These are phyloP conservation scores for Oikopleura dioica DNA, from an alignment of 23 tunicate species.

Conservation along the genomic window DNA sequence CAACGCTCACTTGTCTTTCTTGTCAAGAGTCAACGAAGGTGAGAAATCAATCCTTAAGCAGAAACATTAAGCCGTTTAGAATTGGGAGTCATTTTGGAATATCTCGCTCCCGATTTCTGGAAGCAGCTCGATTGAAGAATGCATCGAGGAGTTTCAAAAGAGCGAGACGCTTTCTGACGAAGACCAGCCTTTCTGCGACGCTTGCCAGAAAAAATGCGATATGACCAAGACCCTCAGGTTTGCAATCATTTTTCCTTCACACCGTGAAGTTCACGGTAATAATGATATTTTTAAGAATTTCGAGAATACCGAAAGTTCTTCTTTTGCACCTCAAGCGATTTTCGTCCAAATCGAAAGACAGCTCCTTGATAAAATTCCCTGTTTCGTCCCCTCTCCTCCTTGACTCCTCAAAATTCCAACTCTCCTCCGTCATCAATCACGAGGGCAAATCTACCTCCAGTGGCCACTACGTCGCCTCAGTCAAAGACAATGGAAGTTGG, in stretches of 20 bases:
- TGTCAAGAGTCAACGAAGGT: not conserved
- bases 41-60: no score
- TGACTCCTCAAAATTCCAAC: no score
- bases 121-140: not conserved
- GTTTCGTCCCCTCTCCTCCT: no score
- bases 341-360: not conserved
- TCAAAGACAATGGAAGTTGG: not conserved
- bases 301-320: not conserved
- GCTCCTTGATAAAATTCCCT: not conserved
- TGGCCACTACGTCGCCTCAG: not conserved
- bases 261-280: no score
- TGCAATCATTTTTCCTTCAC: no score
- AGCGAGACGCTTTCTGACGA: not conserved
- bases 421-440: not conserved
- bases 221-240: not conserved
- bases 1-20: not conserved
- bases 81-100: slow-evolving; percentile 1
- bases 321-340: slow-evolving; percentile 2
- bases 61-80: not conserved
- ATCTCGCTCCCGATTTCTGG: not conserved
- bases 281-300: no score
- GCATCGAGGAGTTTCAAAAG: not conserved
- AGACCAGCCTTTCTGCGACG: not conserved
- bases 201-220: not conserved
- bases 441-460: not conserved